Evolutionary conservation across 2,888 invertebrate genomes (phyloP).

Genomic region (Clistopyga incitator): DNA sequence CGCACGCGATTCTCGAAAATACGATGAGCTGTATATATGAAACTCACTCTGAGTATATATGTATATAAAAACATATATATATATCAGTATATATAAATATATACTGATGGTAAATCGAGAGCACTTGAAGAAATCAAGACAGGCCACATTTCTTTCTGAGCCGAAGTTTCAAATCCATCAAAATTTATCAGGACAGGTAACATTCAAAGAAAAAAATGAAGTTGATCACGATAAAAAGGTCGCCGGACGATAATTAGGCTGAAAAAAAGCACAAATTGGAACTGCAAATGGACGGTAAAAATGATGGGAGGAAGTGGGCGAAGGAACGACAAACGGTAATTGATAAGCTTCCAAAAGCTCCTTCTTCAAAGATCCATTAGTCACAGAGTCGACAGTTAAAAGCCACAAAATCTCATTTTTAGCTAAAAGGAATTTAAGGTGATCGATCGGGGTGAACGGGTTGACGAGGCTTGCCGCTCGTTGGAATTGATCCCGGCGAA

Average conservation of each 20-base stretch:
- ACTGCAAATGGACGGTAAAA: neutral
- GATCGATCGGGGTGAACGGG: constrained; percentile 16
- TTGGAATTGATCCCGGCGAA: constrained; percentile 28
- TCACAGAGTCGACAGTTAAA: constrained; percentile 11
- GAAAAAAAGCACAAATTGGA: neutral
- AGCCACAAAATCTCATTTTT: constrained; percentile 30
- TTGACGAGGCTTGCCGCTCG: constrained; percentile 35
- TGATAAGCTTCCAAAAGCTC: neutral
- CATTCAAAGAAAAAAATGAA: neutral
- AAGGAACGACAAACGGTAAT: neutral
- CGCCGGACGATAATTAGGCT: neutral
- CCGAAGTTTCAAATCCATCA: no score
- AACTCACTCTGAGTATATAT: constrained; percentile 10
- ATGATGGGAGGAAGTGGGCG: neutral
- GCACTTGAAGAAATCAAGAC: constrained; percentile 3
- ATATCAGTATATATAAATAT: no score
- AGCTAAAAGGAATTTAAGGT: constrained; percentile 12
- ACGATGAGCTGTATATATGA: constrained; percentile 49
- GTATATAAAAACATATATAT: no score
- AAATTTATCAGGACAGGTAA: no score
- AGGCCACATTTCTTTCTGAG: neutral
- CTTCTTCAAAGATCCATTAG: neutral
- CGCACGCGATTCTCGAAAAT: constrained; percentile 55
- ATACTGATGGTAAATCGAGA: constrained; percentile 24
- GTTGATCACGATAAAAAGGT: neutral